phyloP scores from a whole-genome alignment of 2,888 invertebrate genomes.

The Oscheius sp. region DNA sequence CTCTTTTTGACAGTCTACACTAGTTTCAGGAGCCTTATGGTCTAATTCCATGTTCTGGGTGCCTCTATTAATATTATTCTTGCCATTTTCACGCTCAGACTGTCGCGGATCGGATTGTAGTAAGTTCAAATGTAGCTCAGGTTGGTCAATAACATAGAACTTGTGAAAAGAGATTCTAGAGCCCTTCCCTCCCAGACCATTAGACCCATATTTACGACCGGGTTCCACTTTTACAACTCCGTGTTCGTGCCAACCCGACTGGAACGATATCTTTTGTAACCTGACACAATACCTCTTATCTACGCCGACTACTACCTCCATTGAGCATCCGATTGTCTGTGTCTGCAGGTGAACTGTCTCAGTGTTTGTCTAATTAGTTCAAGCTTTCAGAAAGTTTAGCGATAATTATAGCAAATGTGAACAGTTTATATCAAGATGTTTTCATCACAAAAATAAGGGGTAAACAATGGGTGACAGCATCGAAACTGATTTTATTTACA shows the following conservation, averaged over 20 bases:
- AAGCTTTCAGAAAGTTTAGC: slow-evolving; percentile 52
- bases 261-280: slow-evolving; percentile 55
- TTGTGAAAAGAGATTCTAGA: neutral
- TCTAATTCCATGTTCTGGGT: too few species aligned
- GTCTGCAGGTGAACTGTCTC: slow-evolving; percentile 43
- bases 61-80: neutral
- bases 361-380: neutral
- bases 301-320: slow-evolving; percentile 12
- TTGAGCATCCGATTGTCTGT: slow-evolving; percentile 51
- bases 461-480: slow-evolving; percentile 10
- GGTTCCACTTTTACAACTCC: slow-evolving; percentile 47
- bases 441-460: slow-evolving; percentile 46
- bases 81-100: neutral
- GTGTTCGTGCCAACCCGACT: slow-evolving; percentile 52
- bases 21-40: slow-evolving; percentile 12
- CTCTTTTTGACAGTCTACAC: neutral
- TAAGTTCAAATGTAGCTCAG: slow-evolving; percentile 36
- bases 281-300: slow-evolving; percentile 38
- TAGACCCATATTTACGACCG: slow-evolving; percentile 42
- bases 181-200: slow-evolving; percentile 27
- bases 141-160: slow-evolving; percentile 12
- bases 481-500: slow-evolving; percentile 35
- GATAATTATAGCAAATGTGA: slow-evolving; percentile 56
- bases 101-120: slow-evolving; percentile 30
- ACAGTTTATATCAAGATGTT: slow-evolving; percentile 65